Conservation (phyloP, 2,888 invertebrate species). For the Stictocephala bisonia region DNA sequence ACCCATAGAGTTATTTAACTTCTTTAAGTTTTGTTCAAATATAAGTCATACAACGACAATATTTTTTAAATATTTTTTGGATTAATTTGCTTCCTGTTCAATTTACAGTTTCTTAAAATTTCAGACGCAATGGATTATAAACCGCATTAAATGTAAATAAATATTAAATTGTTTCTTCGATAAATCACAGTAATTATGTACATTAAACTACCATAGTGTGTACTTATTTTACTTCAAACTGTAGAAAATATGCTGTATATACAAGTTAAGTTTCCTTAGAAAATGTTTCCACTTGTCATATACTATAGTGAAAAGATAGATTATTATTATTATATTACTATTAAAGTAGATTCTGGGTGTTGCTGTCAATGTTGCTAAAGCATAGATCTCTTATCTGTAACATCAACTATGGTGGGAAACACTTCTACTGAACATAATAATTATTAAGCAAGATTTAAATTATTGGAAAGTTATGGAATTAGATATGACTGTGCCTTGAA, state of each 20-base stretch:
- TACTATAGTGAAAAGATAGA: constrained; percentile 38
- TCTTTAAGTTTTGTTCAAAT: constrained; percentile 12
- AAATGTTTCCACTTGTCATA: constrained; percentile 40
- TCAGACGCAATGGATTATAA: constrained; percentile 22
- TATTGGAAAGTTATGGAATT: no score
- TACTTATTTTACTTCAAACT: constrained; percentile 35
- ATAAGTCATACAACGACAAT: constrained; percentile 43
- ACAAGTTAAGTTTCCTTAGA: constrained; percentile 40
- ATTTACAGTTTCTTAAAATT: constrained; percentile 20
- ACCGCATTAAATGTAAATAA: constrained; percentile 28
- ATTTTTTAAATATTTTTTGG: constrained; percentile 16
- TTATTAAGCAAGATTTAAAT: no score
- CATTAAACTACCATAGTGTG: constrained; percentile 32
- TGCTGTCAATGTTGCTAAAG: constrained; percentile 40
- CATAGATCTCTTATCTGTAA: constrained; percentile 3
- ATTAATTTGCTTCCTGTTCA: no score
- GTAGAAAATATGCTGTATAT: constrained; percentile 44
- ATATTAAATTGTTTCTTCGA: constrained; percentile 36
- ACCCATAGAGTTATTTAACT: constrained; percentile 18
- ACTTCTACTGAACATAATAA: constrained; percentile 30
- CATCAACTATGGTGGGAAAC: neutral
- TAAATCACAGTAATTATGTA: constrained; percentile 42
- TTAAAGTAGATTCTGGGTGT: constrained; percentile 42
- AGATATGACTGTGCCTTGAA: no score
- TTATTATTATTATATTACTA: constrained; percentile 36